Conservation (phyloP, 2,113 vertebrate genomes). For the Petroica traversi region DNA sequence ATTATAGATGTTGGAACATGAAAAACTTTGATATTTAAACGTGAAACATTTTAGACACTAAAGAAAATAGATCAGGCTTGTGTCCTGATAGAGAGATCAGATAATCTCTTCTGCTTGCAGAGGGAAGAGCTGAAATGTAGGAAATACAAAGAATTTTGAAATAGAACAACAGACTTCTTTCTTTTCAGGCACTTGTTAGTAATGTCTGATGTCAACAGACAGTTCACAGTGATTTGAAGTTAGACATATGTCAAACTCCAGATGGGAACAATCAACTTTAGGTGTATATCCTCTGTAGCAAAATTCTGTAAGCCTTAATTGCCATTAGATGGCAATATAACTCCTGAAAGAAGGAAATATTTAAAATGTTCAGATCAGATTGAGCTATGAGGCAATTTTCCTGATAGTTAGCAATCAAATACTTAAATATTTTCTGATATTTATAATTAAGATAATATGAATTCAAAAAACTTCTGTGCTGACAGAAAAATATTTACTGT, state of each 20-base stretch:
- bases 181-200: neutral
- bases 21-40: neutral
- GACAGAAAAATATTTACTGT: neutral
- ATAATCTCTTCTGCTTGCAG: neutral
- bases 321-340: constrained; percentile 55
- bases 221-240: neutral
- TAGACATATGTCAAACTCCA: neutral
- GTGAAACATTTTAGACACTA: neutral
- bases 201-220: neutral
- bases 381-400: neutral
- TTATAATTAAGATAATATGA: neutral
- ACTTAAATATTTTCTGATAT: neutral
- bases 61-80: neutral
- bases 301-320: constrained; percentile 5
- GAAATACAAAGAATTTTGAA: neutral
- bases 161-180: neutral
- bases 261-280: neutral
- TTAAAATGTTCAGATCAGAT: neutral
- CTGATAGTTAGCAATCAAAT: neutral
- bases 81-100: neutral
- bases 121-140: neutral
- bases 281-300: neutral
- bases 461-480: neutral
- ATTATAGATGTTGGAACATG: neutral
- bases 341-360: neutral